Percentiles rank a stretch among this genome's conserved stretches.
Evolutionary conservation across 2,888 invertebrate genomes (phyloP).

Genomic region (Phortica magna): DNA sequence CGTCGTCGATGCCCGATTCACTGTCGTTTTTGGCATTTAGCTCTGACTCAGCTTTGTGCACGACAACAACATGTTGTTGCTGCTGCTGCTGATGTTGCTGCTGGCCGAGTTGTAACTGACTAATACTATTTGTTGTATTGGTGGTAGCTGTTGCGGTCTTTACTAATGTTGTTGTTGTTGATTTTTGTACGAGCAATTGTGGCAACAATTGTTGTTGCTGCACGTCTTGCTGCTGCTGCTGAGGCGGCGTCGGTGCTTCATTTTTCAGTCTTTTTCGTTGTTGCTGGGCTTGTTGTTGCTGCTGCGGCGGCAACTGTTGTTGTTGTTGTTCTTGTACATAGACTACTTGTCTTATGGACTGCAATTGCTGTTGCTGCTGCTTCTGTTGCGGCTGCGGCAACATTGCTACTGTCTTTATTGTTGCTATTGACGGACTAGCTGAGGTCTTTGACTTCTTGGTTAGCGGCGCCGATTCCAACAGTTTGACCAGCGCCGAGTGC

Average conservation of each 20-base stretch:
- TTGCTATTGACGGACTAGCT: slow-evolving; percentile 28
- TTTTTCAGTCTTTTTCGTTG: slow-evolving; percentile 77
- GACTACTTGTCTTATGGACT: slow-evolving; percentile 48
- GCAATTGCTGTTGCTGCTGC: slow-evolving; percentile 46
- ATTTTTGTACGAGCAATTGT: slow-evolving; percentile 59
- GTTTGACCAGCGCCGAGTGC: slow-evolving; percentile 83
- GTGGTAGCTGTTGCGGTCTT: slow-evolving; percentile 61
- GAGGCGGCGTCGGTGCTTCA: slow-evolving; percentile 53
- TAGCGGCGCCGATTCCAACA: slow-evolving; percentile 80
- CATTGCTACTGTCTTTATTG: slow-evolving; percentile 48
- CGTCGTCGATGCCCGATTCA: slow-evolving; percentile 70
- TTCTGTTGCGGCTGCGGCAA: slow-evolving; percentile 45
- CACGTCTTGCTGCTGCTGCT: slow-evolving; percentile 32
- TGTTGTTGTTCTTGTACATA: slow-evolving; percentile 46
- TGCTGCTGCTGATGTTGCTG: slow-evolving; percentile 44
- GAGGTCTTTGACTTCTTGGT: slow-evolving; percentile 55
- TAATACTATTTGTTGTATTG: slow-evolving; percentile 68
- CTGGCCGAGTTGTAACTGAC: slow-evolving; percentile 61
- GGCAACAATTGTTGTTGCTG: slow-evolving; percentile 42
- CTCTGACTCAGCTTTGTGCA: slow-evolving; percentile 56
- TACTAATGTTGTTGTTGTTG: slow-evolving; percentile 69
- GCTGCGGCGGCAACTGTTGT: slow-evolving; percentile 44
- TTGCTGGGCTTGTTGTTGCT: slow-evolving; percentile 55
- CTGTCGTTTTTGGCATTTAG: slow-evolving; percentile 66
- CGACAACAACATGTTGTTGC: slow-evolving; percentile 54